phyloP scores from a whole-genome alignment of 2,113 vertebrate genomes.

The Hippolais icterina region DNA sequence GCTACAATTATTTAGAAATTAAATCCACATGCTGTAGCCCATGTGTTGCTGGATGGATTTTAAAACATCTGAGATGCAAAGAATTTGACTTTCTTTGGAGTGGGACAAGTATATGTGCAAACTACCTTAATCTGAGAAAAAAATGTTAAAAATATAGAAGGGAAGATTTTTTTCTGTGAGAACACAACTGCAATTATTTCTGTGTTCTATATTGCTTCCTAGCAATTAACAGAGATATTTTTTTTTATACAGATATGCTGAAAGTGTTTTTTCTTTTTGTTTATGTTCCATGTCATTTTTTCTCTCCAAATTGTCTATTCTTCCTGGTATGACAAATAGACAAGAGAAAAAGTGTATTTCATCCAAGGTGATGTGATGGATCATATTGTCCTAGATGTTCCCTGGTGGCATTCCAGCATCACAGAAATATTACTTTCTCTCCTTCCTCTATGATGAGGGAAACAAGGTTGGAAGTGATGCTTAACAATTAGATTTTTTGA shows the following conservation, averaged over 20 bases:
- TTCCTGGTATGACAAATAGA: background rate
- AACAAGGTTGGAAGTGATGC: background rate
- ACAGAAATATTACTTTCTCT: background rate
- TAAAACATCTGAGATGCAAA: background rate
- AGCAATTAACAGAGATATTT: background rate
- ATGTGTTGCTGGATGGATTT: background rate
- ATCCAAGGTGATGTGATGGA: background rate
- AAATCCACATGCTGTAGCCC: background rate
- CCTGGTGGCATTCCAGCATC: background rate
- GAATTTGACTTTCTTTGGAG: background rate
- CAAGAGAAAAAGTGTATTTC: background rate
- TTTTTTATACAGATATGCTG: background rate
- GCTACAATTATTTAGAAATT: background rate
- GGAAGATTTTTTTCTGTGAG: background rate
- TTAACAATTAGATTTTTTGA: background rate
- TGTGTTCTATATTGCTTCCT: background rate
- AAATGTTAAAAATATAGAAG: background rate
- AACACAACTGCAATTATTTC: background rate
- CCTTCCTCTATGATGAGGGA: background rate
- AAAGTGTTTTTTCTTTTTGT: background rate
- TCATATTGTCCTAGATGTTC: background rate
- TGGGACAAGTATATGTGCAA: background rate
- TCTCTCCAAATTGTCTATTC: background rate
- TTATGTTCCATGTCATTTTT: background rate
- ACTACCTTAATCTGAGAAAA: background rate